phyloP scores from a whole-genome alignment of 2,888 invertebrate genomes.

The Theodoxus fluviatilis region DNA sequence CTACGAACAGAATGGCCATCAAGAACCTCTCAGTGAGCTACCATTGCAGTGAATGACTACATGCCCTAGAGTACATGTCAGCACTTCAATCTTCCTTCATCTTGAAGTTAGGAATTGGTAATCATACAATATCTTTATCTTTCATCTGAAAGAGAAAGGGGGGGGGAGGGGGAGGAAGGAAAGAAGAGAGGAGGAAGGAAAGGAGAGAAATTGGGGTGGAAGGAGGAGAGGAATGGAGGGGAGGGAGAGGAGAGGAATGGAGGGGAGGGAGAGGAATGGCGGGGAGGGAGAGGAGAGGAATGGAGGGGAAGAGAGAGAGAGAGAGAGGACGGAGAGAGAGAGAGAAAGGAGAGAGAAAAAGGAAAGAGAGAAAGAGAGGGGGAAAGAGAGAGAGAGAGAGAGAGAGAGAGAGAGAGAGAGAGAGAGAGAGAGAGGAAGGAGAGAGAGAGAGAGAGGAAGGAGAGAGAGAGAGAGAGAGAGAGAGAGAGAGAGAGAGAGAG shows the following conservation, averaged over 20 bases:
- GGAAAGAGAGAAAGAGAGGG: not conserved
- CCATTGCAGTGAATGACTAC: too few species aligned
- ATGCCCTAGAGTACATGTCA: too few species aligned
- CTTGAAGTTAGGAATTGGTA: too few species aligned
- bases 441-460: not conserved
- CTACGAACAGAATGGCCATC: too few species aligned
- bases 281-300: not conserved
- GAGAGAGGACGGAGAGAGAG: not conserved
- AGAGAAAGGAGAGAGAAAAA: not conserved
- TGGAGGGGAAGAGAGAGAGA: not conserved
- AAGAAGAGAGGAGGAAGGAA: not conserved
- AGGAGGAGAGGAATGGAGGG: not conserved
- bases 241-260: not conserved
- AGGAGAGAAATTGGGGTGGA: not conserved
- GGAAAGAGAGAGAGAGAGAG: conserved; percentile 1
- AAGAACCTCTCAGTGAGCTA: too few species aligned
- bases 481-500: too few species aligned
- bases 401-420: not conserved
- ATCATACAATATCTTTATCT: too few species aligned
- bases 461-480: not conserved
- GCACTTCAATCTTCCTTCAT: too few species aligned
- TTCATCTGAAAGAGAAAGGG: not conserved
- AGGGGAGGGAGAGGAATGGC: not conserved
- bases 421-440: not conserved
- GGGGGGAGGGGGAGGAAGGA: not conserved